Evolutionary conservation across 2,113 vertebrate genomes (phyloP).

Genomic region (Phalacrocorax brasilianus): DNA sequence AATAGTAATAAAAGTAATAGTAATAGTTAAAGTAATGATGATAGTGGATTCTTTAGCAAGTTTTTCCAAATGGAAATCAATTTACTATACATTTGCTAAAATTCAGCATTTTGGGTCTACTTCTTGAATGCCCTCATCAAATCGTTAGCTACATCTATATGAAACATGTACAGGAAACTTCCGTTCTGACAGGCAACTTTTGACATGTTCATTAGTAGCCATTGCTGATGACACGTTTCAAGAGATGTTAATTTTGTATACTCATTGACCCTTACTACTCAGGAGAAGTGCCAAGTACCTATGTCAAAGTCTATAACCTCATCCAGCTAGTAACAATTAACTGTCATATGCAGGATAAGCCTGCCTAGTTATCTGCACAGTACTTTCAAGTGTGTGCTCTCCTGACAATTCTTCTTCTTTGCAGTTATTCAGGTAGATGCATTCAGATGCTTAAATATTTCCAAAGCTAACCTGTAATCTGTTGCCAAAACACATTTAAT

Average conservation of each 20-base stretch:
- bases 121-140: neutral
- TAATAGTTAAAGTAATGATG: neutral
- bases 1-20: neutral
- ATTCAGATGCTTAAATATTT: neutral
- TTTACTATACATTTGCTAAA: neutral
- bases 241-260: neutral
- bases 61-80: neutral
- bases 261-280: neutral
- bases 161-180: neutral
- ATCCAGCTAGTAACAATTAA: neutral
- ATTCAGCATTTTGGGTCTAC: neutral
- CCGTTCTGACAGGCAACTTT: neutral
- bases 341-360: neutral
- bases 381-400: neutral
- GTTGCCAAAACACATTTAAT: neutral
- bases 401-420: neutral
- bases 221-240: neutral
- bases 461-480: neutral
- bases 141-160: neutral
- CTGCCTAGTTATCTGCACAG: neutral
- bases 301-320: neutral
- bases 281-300: neutral
- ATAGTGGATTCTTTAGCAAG: neutral
- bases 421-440: neutral
- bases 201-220: neutral